A percentile compares a stretch with the other conserved stretches of the same genome.
These are phyloP conservation scores for Eumacrocentrus americanus DNA, from an alignment of 2,888 invertebrate species.

Conservation along the genomic window DNA sequence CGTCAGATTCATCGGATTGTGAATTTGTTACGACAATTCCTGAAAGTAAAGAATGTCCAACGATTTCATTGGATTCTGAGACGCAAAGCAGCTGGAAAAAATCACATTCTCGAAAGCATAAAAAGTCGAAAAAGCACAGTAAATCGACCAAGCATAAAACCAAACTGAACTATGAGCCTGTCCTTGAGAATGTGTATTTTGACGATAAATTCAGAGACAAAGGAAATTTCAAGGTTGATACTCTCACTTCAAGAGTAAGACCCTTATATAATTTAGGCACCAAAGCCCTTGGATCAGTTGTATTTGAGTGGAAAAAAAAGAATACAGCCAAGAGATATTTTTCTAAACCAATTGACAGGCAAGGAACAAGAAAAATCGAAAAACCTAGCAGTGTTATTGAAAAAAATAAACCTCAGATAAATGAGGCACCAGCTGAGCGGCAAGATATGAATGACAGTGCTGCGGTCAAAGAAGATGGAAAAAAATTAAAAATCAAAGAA, in stretches of 20 bases:
- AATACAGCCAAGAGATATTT: slow-evolving; percentile 43
- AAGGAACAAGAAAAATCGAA: slow-evolving; percentile 34
- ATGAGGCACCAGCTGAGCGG: slow-evolving; percentile 32
- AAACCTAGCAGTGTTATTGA: slow-evolving; percentile 52
- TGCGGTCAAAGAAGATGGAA: slow-evolving; percentile 60
- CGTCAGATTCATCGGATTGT: slow-evolving; percentile 45
- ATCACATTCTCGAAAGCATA: too few species aligned
- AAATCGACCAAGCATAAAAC: slow-evolving; percentile 40
- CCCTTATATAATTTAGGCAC: slow-evolving; percentile 63
- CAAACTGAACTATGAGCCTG: slow-evolving; percentile 39
- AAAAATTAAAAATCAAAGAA: slow-evolving; percentile 63
- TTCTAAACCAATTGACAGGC: background rate
- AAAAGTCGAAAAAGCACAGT: too few species aligned
- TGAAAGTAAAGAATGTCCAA: slow-evolving; percentile 21
- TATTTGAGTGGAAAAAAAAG: slow-evolving; percentile 37
- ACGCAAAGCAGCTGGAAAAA: too few species aligned
- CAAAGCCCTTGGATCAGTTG: slow-evolving; percentile 42
- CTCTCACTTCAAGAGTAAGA: slow-evolving; percentile 69
- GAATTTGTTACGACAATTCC: slow-evolving; percentile 35
- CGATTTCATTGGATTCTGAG: slow-evolving; percentile 12
- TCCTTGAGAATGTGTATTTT: slow-evolving; percentile 62
- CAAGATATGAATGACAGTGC: slow-evolving; percentile 31
- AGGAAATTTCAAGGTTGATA: slow-evolving; percentile 67
- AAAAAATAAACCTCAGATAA: slow-evolving; percentile 32
- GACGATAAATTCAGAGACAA: slow-evolving; percentile 68